These are phyloP conservation scores for Myrmecophaga tridactyla DNA, from an alignment of 2,113 vertebrate genomes.

Conservation along the genomic window DNA sequence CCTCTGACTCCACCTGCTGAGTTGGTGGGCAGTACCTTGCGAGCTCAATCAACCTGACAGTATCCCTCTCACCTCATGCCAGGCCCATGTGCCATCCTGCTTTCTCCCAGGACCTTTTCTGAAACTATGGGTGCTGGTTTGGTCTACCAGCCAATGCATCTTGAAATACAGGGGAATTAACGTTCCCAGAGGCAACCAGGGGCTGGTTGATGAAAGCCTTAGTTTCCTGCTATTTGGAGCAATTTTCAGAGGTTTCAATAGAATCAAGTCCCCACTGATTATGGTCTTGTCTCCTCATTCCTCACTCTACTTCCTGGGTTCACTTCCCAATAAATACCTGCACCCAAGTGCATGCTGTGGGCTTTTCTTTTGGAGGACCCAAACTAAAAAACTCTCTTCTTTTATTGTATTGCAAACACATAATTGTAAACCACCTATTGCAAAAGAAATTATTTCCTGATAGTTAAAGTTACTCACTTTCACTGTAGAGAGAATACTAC, in stretches of 20 bases:
- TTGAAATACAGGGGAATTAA: background rate
- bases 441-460: background rate
- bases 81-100: background rate
- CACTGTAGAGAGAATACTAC: background rate
- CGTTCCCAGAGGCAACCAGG: background rate
- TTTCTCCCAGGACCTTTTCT: too few species aligned
- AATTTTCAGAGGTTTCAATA: background rate
- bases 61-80: background rate
- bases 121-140: too few species aligned
- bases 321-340: background rate
- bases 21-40: background rate
- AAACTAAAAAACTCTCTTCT: background rate
- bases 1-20: background rate
- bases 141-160: too few species aligned
- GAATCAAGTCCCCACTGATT: background rate
- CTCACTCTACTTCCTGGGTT: background rate
- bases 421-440: background rate
- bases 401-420: background rate
- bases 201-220: background rate
- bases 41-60: background rate
- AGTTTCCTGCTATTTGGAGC: background rate
- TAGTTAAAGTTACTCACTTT: background rate
- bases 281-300: background rate
- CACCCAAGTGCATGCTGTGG: background rate
- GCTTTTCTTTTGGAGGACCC: background rate